Conservation (phyloP, 2,888 invertebrate genomes). For the Tanytarsus gracilentus region DNA sequence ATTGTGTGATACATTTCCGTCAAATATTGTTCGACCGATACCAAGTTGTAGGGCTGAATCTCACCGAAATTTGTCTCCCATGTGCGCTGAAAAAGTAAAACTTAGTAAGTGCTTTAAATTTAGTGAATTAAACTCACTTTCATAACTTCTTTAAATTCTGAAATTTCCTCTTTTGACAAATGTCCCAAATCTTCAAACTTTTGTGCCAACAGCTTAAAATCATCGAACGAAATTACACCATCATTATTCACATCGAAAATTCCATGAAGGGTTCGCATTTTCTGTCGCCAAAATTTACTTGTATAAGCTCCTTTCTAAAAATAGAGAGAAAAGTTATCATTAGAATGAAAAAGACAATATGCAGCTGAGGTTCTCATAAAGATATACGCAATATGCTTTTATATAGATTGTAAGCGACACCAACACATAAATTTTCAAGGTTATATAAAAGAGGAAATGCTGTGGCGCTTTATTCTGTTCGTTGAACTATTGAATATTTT, state of each 20-base stretch:
- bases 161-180: constrained; percentile 53
- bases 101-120: constrained; percentile 7
- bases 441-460: too few relatives aligned
- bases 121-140: constrained; percentile 46
- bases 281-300: constrained; percentile 67
- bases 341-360: neutral
- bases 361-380: neutral
- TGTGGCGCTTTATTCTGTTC: too few relatives aligned
- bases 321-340: neutral
- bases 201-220: constrained; percentile 64
- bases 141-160: constrained; percentile 61
- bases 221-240: constrained; percentile 73
- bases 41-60: constrained; percentile 68
- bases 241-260: constrained; percentile 79
- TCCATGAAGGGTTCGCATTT: constrained; percentile 76
- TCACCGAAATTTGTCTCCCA: constrained; percentile 82
- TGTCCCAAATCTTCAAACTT: constrained; percentile 69
- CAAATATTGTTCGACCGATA: constrained; percentile 72
- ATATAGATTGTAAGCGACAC: too few relatives aligned
- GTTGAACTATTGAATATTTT: too few relatives aligned
- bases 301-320: constrained; percentile 30
- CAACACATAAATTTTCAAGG: too few relatives aligned
- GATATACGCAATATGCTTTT: too few relatives aligned
- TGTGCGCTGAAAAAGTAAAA: constrained; percentile 48
- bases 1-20: constrained; percentile 75